Percentiles rank a stretch among this genome's conserved stretches.
Conservation (phyloP, 2,888 invertebrate genomes). For the Galeruca laticollis region DNA sequence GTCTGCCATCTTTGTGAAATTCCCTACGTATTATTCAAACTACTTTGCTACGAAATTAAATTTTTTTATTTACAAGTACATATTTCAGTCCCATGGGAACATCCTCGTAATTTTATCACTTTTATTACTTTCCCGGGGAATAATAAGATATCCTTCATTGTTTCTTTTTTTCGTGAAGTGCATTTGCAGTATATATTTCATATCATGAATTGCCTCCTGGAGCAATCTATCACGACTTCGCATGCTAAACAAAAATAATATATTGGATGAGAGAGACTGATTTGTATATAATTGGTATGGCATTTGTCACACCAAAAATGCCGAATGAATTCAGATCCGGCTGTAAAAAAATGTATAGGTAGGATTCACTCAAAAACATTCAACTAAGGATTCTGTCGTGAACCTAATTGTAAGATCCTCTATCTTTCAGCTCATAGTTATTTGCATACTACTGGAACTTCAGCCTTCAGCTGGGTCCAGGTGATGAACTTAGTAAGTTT, state of each 20-base stretch:
- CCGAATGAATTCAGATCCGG: too few species aligned
- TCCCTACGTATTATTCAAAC: background rate
- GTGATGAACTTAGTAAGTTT: too few species aligned
- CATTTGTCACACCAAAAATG: too few species aligned
- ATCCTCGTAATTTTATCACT: slow-evolving; percentile 12
- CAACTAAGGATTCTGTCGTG: too few species aligned
- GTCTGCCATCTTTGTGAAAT: background rate
- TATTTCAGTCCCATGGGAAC: background rate
- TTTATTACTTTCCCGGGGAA: slow-evolving; percentile 7
- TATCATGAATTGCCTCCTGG: slow-evolving; percentile 54
- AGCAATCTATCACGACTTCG: slow-evolving; percentile 59
- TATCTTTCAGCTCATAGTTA: too few species aligned
- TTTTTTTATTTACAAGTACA: background rate
- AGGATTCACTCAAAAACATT: too few species aligned
- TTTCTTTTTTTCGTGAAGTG: slow-evolving; percentile 44
- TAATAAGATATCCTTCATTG: slow-evolving; percentile 5
- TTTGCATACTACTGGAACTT: too few species aligned
- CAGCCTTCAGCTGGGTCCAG: too few species aligned
- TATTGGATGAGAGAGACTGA: slow-evolving; percentile 34
- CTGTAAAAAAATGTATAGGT: too few species aligned
- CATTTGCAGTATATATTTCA: slow-evolving; percentile 56
- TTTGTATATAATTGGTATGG: too few species aligned
- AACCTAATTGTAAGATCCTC: too few species aligned
- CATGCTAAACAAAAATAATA: slow-evolving; percentile 59
- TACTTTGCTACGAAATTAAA: background rate